These are phyloP conservation scores for Cantharis lateralis DNA, from an alignment of 2,888 invertebrate species.

Conservation along the genomic window DNA sequence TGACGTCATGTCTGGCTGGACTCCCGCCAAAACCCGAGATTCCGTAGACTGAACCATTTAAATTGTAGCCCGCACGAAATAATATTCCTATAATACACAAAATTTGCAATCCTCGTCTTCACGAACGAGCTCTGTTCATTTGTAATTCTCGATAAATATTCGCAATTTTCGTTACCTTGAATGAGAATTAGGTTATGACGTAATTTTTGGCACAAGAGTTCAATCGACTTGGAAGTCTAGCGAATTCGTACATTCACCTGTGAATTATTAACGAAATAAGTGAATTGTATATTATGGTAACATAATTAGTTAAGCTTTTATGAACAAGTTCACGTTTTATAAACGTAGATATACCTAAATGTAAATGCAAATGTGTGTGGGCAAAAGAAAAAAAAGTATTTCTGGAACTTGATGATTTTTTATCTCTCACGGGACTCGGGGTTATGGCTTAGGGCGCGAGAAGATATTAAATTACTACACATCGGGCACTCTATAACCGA, in stretches of 20 bases:
- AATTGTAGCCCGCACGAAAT: constrained; percentile 1
- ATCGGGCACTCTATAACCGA: constrained; percentile 2
- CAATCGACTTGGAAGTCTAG: constrained; percentile 16
- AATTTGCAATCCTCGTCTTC: not conserved
- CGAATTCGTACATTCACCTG: constrained; percentile 21
- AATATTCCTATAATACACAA: not conserved
- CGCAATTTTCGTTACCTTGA: constrained; percentile 12
- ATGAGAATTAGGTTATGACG: constrained; percentile 20
- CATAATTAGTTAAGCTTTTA: constrained; percentile 21
- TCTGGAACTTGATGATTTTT: not conserved
- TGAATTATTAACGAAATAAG: constrained; percentile 19
- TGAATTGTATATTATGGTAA: constrained; percentile 20
- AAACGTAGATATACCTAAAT: not conserved
- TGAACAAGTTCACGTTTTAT: constrained; percentile 13
- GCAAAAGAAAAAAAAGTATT: not conserved
- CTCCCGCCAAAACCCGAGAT: constrained; percentile 42
- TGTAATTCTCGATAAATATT: not conserved
- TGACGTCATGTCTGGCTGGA: constrained; percentile 43
- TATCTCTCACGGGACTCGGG: constrained; percentile 4
- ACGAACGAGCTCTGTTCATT: constrained; percentile 5
- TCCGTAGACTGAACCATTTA: constrained; percentile 17
- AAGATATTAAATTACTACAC: constrained; percentile 15
- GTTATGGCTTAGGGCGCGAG: not conserved
- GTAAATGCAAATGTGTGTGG: constrained; percentile 6
- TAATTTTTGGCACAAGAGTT: constrained; percentile 17